Base-by-base conservation (phyloP, 2,113 vertebrate species). In the Caranx ignobilis region DNA sequence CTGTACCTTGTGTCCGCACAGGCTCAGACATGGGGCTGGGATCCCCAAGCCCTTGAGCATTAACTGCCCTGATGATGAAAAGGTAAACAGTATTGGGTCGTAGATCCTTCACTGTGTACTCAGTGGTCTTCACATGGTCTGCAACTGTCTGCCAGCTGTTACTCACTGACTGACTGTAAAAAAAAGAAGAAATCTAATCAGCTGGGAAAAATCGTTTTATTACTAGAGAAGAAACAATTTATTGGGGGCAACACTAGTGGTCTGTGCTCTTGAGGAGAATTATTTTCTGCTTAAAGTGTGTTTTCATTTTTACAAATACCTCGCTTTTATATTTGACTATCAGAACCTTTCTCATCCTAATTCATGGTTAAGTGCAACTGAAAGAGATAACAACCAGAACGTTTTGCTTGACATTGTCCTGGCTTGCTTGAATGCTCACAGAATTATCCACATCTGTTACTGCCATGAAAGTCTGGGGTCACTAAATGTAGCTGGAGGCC, bases 91-190 rank as follows among this genome's bases (percentile, higher is more conserved):
- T 99, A 81, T 99, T 99, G 67, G 97, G 96, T 52, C 97, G 93
- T 19, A 99, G 89, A 75, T 96, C 97, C 67, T 93, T 93, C 34
- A 98, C 96, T 0, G 96, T 96, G 79, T 94, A 96, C 70, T 96
- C 94, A 0, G 95, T 97, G 50, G 91, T 95, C 94, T 96, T 98
- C 68, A 97, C 95, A 0, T 97, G 97, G 81, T 98, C 97, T 31
- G 97, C 97, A 82, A 97, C 96, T 0, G 97, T 99, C 76, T 98
- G 97, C 97, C 97, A 99, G 85, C 96, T 98, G 70, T 97, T 98
- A 92, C 97, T 99, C 91, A 99, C 97, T 0, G 96, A 97, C 69
- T 99, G 97, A 83, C 97, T 98, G 76, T 56, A 7, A 83, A 52
- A 26, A 26, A 68, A 41, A 71, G 64, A 79, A 60, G 7, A 56